Evolutionary conservation across 2,113 vertebrate genomes (phyloP), one percentile per base, ranked within the genome.

Genomic region (Lontra canadensis): DNA sequence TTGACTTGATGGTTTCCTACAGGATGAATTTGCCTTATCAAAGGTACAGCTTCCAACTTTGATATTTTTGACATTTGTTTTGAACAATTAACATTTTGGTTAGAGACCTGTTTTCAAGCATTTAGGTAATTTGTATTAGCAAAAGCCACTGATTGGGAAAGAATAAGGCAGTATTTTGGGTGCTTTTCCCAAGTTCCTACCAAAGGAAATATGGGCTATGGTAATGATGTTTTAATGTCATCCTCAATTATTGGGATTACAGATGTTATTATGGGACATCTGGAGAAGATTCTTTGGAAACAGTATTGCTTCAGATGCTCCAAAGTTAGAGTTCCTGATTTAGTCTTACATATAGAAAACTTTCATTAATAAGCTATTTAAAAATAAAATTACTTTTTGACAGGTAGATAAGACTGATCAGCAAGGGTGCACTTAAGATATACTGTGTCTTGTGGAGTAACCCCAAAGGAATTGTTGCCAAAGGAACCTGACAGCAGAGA

Each of bases 81-180:
- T 85, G 79, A 44, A 78, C 47, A 79, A 15, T 79, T 78, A 97
- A 82, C 95, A 88, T 94, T 90, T 63, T 59, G 79, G 47, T 79
- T 90, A 93, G 90, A 90, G 92, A 57, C 74, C 76, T 82, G 12
- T 81, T 90, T 47, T 95, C 82, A 84, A 63, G 36, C 49, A 39
- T 57, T 76, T 90, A 85, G 61, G 23, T 93, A 80, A 76, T 97
- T 85, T 97, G 71, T 94, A 67, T 82, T 90, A 79, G 73, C 59
- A 82, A 63, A 90, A 94, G 47, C 44, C 81, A 85, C 21, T 36
- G 55, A 49, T 73, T 73, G 31, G 76, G 14, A 82, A 85, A 81
- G 57, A 88, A 55, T 78, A 44, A 67, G 47, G 31, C 49, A 29
- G 17, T 59, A 36, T 95, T 97, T 96, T 76, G 76, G 67, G 44